Base-by-base conservation (phyloP, 2,888 invertebrate species). In the Drosophila tanythrix region DNA sequence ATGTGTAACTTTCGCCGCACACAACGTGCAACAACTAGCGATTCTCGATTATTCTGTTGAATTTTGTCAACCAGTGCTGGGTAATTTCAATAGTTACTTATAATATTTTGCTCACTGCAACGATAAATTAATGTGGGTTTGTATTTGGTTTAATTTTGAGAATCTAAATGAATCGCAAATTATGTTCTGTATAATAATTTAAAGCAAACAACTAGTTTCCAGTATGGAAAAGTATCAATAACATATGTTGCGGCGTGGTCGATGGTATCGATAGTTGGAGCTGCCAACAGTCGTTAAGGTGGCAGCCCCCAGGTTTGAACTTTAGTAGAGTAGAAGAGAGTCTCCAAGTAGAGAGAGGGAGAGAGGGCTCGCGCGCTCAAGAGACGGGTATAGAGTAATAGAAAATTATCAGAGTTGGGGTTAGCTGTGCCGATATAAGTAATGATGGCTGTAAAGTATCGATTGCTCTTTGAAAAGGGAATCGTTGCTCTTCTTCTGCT, bases 1-100 rank as follows among this genome's bases (percentile, higher is more conserved):
- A 40, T n/a, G 21, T 25, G n/a, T 25, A 31, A n/a, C 13, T 58
- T 29, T 59, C 63, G 56, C 38, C 33, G 65, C 62, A 46, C 29
- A 40, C 70, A 70, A 79, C 70, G 77, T 80, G 77, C 53, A 51
- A 61, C 43, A 50, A 52, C 40, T 50, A 52, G 55, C 59, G 69
- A 25, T 25, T 55, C 75, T 60, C 62, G 76, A 76, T 53, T 67
- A 35, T 57, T 76, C 74, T 56, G 27, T 31, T 51, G 18, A 13
- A 15, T 11, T 31, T 5, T 7, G 10, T 15, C 21, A 13, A 13
- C 0, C 29, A 79, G 76, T 79, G 69, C 56, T 76, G 46, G 18
- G 7, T 18, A 64, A 52, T 46, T 25, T 46, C 18, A 18, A 2
- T 18, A 11, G 27, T 27, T 46, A 25, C 8, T 46, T 15, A 15